Evolutionary conservation across 2,113 vertebrate genomes (phyloP).

Genomic region (Gnathonemus longibarbis): DNA sequence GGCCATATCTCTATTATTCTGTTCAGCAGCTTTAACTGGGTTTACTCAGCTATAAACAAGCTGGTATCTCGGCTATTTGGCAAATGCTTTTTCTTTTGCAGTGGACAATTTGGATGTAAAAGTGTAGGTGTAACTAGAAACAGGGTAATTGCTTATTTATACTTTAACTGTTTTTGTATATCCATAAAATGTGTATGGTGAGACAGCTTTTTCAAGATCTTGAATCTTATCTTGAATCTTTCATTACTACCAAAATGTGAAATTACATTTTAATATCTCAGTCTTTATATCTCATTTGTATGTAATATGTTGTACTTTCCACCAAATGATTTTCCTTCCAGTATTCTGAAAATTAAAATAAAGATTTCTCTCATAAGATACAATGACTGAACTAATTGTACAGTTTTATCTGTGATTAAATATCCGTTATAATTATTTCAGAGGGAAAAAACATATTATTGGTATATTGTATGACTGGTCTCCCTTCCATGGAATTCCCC

Average conservation of each 20-base stretch:
- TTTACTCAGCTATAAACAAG: neutral
- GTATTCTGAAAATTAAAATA: neutral
- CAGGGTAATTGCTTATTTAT: neutral
- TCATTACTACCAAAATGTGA: neutral
- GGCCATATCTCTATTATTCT: neutral
- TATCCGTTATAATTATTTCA: neutral
- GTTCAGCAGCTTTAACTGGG: neutral
- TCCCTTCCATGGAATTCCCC: neutral
- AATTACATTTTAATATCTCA: neutral
- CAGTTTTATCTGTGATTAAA: neutral
- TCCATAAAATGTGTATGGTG: neutral
- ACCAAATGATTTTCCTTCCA: neutral
- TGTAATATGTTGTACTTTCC: neutral
- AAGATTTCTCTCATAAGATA: neutral
- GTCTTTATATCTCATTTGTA: neutral
- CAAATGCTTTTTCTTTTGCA: neutral
- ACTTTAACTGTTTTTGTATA: neutral
- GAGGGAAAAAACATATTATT: neutral
- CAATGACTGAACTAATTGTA: neutral
- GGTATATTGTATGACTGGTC: neutral
- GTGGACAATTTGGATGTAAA: neutral
- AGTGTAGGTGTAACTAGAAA: neutral
- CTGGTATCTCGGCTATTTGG: neutral
- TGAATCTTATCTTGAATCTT: neutral
- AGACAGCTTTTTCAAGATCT: too few relatives aligned